A percentile compares a stretch with the other conserved stretches of the same genome.
These are phyloP conservation scores for Monoplex corrugatus DNA, from an alignment of 2,888 invertebrate genomes.

Conservation along the genomic window DNA sequence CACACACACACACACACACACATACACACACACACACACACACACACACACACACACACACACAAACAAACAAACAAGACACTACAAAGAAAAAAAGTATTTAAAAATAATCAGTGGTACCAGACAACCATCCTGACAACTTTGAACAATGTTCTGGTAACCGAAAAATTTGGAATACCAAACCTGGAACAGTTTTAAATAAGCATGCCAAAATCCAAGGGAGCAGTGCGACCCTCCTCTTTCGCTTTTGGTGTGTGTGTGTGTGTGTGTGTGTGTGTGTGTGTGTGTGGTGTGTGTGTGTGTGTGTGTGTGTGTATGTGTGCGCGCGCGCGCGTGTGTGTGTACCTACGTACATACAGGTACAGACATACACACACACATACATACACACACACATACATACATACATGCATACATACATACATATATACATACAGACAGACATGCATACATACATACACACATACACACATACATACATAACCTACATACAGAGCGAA, in stretches of 20 bases:
- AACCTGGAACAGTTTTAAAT: too few relatives aligned
- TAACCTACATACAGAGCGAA: background rate
- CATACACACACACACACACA: background rate
- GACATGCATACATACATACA: background rate
- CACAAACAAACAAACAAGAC: background rate
- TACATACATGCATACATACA: background rate
- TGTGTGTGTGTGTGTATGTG: background rate
- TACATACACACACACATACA: conserved; percentile 2
- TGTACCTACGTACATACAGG: background rate
- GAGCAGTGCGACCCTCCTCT: too few relatives aligned
- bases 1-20: background rate
- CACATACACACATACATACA: background rate
- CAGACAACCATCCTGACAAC: too few relatives aligned
- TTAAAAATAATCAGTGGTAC: too few relatives aligned
- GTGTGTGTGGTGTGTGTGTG: background rate
- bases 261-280: background rate
- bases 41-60: conserved; percentile 17
- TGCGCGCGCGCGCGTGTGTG: background rate
- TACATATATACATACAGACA: background rate
- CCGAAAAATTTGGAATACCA: too few relatives aligned
- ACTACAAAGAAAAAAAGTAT: too few relatives aligned
- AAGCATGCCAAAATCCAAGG: too few relatives aligned
- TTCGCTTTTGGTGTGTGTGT: background rate
- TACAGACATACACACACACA: background rate
- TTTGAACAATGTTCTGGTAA: too few relatives aligned